Evolutionary conservation across 2,888 invertebrate species (phyloP), one percentile per base, ranked within the genome.

Genomic region (Pediacus dermestoides): DNA sequence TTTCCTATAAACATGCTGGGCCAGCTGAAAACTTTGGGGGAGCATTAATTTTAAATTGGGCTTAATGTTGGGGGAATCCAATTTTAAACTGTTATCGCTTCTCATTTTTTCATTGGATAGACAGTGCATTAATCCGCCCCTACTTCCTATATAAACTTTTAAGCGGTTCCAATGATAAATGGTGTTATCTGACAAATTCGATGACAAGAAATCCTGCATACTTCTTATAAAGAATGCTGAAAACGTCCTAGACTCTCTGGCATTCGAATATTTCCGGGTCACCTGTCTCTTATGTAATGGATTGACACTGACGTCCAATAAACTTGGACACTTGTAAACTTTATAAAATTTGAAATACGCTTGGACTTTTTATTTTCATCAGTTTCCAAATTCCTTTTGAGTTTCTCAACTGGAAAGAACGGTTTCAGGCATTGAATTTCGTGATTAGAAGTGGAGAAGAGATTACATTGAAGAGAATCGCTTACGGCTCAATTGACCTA

Each of bases 11-110:
- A n/a, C n/a, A n/a, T n/a, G n/a, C n/a, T n/a, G n/a, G n/a, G n/a
- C n/a, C n/a, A n/a, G n/a, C n/a, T n/a, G n/a, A n/a, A n/a, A n/a
- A n/a, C n/a, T n/a, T n/a, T n/a, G n/a, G n/a, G n/a, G n/a, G 38
- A 30, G 48, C 42, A 42, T 48, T 48, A 48, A 48, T 48, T 45
- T 45, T 39, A 44, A 44, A 48, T 48, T 42, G 40, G 42, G 38
- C 33, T 16, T 48, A 48, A 48, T 48, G 44, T 37, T 16, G 26
- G 18, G 13, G n/a, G 34, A 35, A 43, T 43, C 42, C 43, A 48
- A 45, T 41, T 43, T 45, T 41, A 46, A 34, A 34, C 40, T 37
- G 43, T 40, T 43, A 41, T 39, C 45, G 42, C 40, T 33, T 36
- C 26, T 39, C 42, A 42, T 35, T 48, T 40, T 39, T 44, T 44